phyloP scores from a whole-genome alignment of 2,113 vertebrate genomes.

The Brachyhypopomus gauderio region DNA sequence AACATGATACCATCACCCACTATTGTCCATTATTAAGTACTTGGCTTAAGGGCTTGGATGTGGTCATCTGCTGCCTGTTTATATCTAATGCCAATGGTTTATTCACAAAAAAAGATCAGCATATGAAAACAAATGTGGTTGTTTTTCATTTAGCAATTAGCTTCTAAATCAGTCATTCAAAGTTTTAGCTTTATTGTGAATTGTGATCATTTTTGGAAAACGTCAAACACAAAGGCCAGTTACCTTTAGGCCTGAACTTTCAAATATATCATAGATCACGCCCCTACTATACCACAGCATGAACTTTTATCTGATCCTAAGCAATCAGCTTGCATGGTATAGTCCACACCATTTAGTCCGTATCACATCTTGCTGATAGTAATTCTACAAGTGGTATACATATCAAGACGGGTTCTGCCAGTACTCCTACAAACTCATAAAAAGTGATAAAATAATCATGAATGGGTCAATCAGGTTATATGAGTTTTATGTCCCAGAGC shows the following conservation, averaged over 20 bases:
- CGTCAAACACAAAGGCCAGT: neutral
- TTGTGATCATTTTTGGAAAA: neutral
- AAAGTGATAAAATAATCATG: neutral
- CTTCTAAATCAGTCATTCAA: slow-evolving; percentile 19
- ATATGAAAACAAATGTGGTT: slow-evolving; percentile 20
- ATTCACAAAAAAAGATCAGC: neutral
- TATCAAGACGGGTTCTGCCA: neutral
- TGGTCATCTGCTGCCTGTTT: neutral
- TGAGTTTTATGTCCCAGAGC: neutral
- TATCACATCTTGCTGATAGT: neutral
- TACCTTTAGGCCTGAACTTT: neutral
- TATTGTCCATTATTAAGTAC: slow-evolving; percentile 8
- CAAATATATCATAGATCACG: neutral
- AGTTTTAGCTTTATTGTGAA: slow-evolving; percentile 6
- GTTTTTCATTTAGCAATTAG: slow-evolving; percentile 44
- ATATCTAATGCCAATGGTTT: neutral
- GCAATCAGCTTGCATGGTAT: neutral
- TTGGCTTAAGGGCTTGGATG: neutral
- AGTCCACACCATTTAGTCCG: neutral
- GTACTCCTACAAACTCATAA: neutral
- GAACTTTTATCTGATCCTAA: neutral
- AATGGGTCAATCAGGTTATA: neutral
- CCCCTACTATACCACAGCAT: neutral
- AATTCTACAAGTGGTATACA: slow-evolving; percentile 1
- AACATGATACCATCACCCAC: slow-evolving; percentile 23